Conservation (phyloP, 2,113 vertebrate species). For the Gnathonemus longibarbis region DNA sequence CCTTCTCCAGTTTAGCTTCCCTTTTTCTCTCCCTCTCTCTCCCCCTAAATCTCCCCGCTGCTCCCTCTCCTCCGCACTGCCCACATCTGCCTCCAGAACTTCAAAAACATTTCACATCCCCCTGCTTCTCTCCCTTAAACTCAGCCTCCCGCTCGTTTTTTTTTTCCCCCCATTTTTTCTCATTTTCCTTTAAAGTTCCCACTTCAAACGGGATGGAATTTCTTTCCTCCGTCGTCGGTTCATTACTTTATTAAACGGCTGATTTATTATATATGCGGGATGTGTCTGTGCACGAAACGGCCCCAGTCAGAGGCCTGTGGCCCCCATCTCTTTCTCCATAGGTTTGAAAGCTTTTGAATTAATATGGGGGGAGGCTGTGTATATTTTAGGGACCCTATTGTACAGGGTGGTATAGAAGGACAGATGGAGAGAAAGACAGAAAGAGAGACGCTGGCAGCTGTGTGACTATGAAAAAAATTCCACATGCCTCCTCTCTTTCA, state of each 20-base stretch:
- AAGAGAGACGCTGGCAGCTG: not conserved
- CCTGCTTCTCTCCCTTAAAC: constrained; percentile 33
- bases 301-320: not conserved
- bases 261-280: constrained; percentile 33
- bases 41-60: constrained; percentile 4
- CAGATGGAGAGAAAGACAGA: not conserved
- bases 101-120: constrained; percentile 45
- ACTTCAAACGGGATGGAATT: constrained; percentile 43
- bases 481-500: not conserved
- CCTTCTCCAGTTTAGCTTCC: constrained; percentile 17
- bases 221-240: constrained; percentile 28
- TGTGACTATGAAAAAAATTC: not conserved
- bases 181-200: constrained; percentile 33
- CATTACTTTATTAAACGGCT: constrained; percentile 30
- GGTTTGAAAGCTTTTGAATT: not conserved
- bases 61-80: constrained; percentile 18
- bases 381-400: not conserved
- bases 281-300: constrained; percentile 25
- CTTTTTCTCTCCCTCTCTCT: constrained; percentile 30
- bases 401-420: not conserved
- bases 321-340: not conserved
- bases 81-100: constrained; percentile 53
- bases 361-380: not conserved
- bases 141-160: constrained; percentile 24
- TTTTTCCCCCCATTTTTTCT: constrained; percentile 8